A percentile compares a stretch with the other conserved stretches of the same genome.
Conservation (phyloP, 1,140 invertebrate genomes). For the Drosophila kikkawai region DNA sequence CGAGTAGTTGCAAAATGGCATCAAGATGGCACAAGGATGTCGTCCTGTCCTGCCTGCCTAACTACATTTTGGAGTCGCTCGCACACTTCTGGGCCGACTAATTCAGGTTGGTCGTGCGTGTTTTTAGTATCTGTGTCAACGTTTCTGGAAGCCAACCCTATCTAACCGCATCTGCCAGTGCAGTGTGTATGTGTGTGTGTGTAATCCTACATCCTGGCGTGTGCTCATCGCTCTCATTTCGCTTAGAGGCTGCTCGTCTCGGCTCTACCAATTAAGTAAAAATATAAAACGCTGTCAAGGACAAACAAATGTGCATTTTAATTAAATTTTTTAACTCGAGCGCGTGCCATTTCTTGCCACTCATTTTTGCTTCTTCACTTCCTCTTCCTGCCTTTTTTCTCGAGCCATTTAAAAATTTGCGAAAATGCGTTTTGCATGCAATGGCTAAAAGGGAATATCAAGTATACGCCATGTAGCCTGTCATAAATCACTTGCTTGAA, state of each 20-base stretch:
- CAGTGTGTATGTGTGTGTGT: neutral
- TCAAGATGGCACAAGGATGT: constrained; percentile 21
- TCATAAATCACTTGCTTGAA: constrained; percentile 75
- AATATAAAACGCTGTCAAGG: constrained; percentile 81
- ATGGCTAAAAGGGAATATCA: constrained; percentile 46
- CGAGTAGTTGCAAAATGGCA: constrained; percentile 33
- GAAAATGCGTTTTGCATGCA: constrained; percentile 48
- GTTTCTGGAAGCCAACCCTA: constrained; percentile 36
- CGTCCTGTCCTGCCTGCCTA: constrained; percentile 25
- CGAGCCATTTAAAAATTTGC: constrained; percentile 53
- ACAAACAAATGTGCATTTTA: constrained; percentile 80
- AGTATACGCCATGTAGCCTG: constrained; percentile 66
- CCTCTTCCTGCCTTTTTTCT: constrained; percentile 25
- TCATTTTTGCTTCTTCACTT: constrained; percentile 11
- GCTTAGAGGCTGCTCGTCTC: constrained; percentile 33
- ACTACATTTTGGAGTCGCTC: constrained; percentile 25
- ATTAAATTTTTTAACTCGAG: constrained; percentile 73
- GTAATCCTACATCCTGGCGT: constrained; percentile 26
- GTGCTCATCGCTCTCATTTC: constrained; percentile 53
- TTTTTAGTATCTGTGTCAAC: constrained; percentile 57
- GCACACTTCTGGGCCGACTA: constrained; percentile 33
- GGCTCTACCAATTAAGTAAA: constrained; percentile 74
- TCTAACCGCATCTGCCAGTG: constrained; percentile 45
- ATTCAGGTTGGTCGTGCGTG: constrained; percentile 53
- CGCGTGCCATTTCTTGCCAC: constrained; percentile 18